Conservation (phyloP, 2,797 vertebrate species). For the Rhinatrema bivittatum region DNA sequence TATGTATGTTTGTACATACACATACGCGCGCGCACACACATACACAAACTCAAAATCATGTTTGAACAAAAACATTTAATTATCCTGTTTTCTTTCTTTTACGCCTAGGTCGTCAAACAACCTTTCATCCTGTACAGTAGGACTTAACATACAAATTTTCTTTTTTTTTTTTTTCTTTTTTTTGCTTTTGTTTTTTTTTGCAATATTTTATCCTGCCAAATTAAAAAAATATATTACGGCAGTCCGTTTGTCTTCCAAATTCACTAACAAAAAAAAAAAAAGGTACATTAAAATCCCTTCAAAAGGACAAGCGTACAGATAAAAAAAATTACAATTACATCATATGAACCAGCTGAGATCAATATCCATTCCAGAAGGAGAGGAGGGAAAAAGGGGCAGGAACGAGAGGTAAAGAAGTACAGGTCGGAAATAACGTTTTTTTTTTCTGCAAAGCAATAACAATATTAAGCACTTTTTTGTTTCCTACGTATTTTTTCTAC, state of each 20-base stretch:
- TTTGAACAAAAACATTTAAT: conserved; percentile 71
- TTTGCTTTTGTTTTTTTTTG: conserved; percentile 59
- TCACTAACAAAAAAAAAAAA: conserved; percentile 78
- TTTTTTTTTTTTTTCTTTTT: conserved; percentile 57
- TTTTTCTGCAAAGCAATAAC: conserved; percentile 76
- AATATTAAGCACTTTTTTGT: conserved; percentile 74
- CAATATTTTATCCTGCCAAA: conserved; percentile 83
- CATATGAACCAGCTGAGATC: conserved; percentile 90
- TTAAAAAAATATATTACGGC: conserved; percentile 86
- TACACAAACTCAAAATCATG: conserved; percentile 73
- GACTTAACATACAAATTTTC: conserved; percentile 83
- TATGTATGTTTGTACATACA: no score
- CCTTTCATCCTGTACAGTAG: conserved; percentile 82
- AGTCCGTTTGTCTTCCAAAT: conserved; percentile 80
- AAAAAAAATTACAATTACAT: conserved; percentile 93
- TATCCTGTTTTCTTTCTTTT: conserved; percentile 65
- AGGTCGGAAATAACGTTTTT: conserved; percentile 78
- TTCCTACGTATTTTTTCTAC: conserved; percentile 75
- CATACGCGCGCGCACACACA: no score
- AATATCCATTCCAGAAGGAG: conserved; percentile 83
- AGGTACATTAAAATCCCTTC: conserved; percentile 79
- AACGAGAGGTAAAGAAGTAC: conserved; percentile 80
- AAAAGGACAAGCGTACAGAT: conserved; percentile 87
- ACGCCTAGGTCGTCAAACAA: conserved; percentile 78
- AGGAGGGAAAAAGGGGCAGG: conserved; percentile 29